phyloP scores from a whole-genome alignment of 2,113 vertebrate genomes.

The Anguilla rostrata region DNA sequence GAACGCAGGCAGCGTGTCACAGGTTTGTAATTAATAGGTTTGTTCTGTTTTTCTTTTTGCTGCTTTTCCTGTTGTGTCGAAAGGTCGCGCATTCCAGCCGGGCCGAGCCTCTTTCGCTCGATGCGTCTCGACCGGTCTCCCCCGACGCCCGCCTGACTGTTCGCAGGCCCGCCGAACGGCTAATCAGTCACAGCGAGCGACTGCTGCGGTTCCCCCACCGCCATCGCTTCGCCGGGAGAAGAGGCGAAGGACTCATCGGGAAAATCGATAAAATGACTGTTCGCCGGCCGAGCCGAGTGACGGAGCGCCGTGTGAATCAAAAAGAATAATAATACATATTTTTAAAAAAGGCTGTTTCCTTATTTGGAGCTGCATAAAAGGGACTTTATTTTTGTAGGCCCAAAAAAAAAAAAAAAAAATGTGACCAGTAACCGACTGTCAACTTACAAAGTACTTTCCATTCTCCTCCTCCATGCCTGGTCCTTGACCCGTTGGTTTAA shows the following conservation, averaged over 20 bases:
- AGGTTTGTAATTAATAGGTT: conserved; percentile 15
- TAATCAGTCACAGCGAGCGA: conserved; percentile 61
- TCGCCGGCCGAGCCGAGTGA: conserved; percentile 67
- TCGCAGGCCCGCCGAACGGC: conserved; percentile 75
- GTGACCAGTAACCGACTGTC: conserved; percentile 65
- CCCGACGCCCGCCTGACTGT: conserved; percentile 67
- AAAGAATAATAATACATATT: conserved; percentile 71
- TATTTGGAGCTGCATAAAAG: conserved; percentile 68
- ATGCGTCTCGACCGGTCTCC: conserved; percentile 58
- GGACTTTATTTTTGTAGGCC: conserved; percentile 58
- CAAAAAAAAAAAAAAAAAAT: conserved; percentile 46
- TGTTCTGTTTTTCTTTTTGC: conserved; percentile 14
- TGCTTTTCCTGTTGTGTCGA: conserved; percentile 14
- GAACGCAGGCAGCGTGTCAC: conserved; percentile 4
- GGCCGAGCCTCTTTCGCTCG: conserved; percentile 56
- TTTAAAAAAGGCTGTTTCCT: conserved; percentile 70
- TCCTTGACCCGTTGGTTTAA: conserved; percentile 80
- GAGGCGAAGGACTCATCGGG: conserved; percentile 88
- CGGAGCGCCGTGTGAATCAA: conserved; percentile 78
- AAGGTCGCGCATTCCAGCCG: conserved; percentile 32
- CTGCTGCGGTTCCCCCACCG: conserved; percentile 16
- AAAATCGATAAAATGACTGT: conserved; percentile 84
- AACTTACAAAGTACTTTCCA: conserved; percentile 69
- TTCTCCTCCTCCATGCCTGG: conserved; percentile 65
- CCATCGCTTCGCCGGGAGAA: conserved; percentile 86